phyloP scores from a whole-genome alignment of 2,113 vertebrate genomes.

The Syngnathoides biaculeatus region DNA sequence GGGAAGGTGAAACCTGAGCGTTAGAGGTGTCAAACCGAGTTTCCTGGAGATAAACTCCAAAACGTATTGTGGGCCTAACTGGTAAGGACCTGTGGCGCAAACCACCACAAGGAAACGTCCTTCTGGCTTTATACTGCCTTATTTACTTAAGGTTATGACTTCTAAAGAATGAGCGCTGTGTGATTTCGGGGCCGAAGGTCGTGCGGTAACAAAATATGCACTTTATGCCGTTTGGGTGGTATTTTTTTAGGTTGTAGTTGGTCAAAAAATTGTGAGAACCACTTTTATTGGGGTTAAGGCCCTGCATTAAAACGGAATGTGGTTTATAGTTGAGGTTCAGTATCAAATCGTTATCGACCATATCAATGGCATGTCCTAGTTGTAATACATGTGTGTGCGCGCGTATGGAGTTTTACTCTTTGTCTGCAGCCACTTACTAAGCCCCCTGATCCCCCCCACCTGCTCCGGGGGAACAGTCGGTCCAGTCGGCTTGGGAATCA shows the following conservation, averaged over 20 bases:
- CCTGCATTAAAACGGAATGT: too few relatives aligned
- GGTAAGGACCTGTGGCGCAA: too few relatives aligned
- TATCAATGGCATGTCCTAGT: constrained; percentile 4
- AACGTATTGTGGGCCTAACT: not conserved
- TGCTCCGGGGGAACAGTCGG: constrained; percentile 42
- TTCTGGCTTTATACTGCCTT: not conserved
- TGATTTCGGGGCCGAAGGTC: too few relatives aligned
- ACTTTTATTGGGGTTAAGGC: not conserved
- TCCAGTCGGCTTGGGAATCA: constrained; percentile 44
- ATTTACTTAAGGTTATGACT: too few relatives aligned
- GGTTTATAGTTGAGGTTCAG: not conserved
- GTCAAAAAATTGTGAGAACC: not conserved
- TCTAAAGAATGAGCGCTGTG: too few relatives aligned
- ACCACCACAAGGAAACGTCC: not conserved
- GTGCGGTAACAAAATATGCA: too few relatives aligned
- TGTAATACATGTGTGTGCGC: constrained; percentile 14
- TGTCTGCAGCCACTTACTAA: constrained; percentile 53
- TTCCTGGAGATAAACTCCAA: constrained; percentile 5
- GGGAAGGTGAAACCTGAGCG: constrained; percentile 5
- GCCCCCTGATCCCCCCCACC: constrained; percentile 61
- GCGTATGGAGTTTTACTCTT: constrained; percentile 22
- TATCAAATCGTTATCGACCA: constrained; percentile 1
- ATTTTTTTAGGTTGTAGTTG: too few relatives aligned
- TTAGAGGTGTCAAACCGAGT: constrained; percentile 4
- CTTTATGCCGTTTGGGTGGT: too few relatives aligned